Conservation (phyloP, 2,113 vertebrate genomes). For the Sinocyclocheilus maitianheensis region DNA sequence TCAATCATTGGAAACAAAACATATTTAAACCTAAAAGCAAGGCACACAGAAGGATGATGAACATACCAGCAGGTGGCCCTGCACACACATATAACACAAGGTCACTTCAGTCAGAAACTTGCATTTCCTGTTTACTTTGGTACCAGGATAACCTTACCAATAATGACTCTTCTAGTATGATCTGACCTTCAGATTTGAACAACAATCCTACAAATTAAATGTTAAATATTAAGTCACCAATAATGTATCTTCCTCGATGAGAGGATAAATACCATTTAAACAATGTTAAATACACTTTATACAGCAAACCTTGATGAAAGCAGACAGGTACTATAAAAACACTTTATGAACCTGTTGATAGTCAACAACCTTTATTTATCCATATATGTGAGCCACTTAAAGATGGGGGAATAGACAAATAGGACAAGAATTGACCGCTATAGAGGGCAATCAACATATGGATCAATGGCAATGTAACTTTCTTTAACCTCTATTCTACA, state of each 20-base stretch:
- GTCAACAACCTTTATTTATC: slow-evolving; percentile 84
- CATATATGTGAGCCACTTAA: slow-evolving; percentile 77
- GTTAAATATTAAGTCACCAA: neutral
- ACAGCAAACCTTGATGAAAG: neutral
- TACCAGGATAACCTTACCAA: neutral
- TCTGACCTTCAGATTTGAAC: neutral
- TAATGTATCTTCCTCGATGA: neutral
- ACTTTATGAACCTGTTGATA: slow-evolving; percentile 57
- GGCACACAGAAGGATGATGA: neutral
- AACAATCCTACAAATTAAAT: neutral
- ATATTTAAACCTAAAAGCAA: neutral
- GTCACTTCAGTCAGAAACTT: neutral
- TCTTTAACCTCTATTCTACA: slow-evolving; percentile 68
- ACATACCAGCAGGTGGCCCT: neutral
- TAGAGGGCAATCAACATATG: slow-evolving; percentile 71
- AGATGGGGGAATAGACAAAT: slow-evolving; percentile 69
- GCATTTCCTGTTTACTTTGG: neutral
- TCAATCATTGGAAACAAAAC: neutral
- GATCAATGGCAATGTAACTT: slow-evolving; percentile 69
- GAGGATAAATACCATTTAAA: neutral
- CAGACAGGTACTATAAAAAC: neutral
- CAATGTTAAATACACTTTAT: neutral
- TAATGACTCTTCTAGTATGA: neutral
- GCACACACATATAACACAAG: neutral
- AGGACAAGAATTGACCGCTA: slow-evolving; percentile 73